Conservation (phyloP, 1,140 invertebrate genomes). For the Eueides isabella region DNA sequence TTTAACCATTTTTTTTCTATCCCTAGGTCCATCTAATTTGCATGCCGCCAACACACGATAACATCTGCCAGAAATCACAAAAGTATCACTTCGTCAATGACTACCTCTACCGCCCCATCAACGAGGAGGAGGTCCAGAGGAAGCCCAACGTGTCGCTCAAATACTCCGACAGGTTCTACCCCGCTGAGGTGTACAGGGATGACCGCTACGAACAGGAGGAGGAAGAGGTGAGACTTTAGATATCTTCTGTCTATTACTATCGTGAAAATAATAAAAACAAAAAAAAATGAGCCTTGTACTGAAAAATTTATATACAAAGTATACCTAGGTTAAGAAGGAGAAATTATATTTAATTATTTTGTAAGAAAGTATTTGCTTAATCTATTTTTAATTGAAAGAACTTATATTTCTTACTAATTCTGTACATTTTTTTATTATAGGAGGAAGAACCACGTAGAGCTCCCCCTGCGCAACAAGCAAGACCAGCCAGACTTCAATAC, state of each 20-base stretch:
- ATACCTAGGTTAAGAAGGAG: too few relatives aligned
- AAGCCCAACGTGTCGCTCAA: constrained; percentile 91
- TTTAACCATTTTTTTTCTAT: background rate
- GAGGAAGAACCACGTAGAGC: constrained; percentile 57
- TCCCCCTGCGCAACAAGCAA: constrained; percentile 51
- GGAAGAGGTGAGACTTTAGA: constrained; percentile 59
- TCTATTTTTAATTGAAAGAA: too few relatives aligned
- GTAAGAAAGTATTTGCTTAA: too few relatives aligned
- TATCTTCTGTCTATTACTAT: background rate
- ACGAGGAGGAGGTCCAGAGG: constrained; percentile 89
- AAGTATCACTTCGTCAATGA: constrained; percentile 97
- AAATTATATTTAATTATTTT: too few relatives aligned
- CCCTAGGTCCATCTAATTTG: constrained; percentile 93
- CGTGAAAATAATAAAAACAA: too few relatives aligned
- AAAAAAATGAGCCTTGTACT: too few relatives aligned
- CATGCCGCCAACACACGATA: constrained; percentile 94
- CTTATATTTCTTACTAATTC: too few relatives aligned
- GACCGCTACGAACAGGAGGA: constrained; percentile 86
- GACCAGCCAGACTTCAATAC: constrained; percentile 65
- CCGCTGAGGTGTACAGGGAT: constrained; percentile 88
- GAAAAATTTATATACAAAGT: too few relatives aligned
- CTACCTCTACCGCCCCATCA: constrained; percentile 94
- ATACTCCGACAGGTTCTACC: constrained; percentile 93
- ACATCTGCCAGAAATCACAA: constrained; percentile 94
- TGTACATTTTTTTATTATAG: constrained; percentile 25